Conservation (phyloP, 2,113 vertebrate genomes). For the Mugil cephalus region DNA sequence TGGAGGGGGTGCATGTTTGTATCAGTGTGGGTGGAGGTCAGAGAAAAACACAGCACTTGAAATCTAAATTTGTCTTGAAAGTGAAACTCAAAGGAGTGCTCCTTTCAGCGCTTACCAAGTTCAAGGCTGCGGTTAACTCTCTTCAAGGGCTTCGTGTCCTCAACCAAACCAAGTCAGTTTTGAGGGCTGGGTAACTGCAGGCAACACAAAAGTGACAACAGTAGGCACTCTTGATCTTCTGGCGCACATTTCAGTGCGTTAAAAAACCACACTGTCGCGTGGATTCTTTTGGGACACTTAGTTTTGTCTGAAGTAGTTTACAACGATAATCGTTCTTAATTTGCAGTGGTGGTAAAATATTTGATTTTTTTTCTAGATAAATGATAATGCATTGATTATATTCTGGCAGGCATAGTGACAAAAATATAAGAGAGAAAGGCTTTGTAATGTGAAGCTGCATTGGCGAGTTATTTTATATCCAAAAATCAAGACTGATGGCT, state of each 20-base stretch:
- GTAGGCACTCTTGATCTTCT: slow-evolving; percentile 4
- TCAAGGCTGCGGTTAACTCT: slow-evolving; percentile 14
- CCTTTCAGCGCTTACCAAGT: background rate
- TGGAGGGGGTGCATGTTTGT: background rate
- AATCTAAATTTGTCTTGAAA: slow-evolving; percentile 15
- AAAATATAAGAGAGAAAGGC: no score
- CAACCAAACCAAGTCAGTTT: slow-evolving; percentile 12
- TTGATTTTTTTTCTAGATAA: no score
- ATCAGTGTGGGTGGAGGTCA: background rate
- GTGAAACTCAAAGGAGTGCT: background rate
- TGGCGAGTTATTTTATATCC: no score
- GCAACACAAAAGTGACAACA: slow-evolving; percentile 27
- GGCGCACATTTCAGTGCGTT: background rate
- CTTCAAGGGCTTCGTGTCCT: slow-evolving; percentile 13
- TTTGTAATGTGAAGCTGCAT: no score
- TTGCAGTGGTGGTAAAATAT: no score
- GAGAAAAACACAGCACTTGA: background rate
- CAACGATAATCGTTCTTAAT: no score
- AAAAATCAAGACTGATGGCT: no score
- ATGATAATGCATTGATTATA: no score
- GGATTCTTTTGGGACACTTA: slow-evolving; percentile 17
- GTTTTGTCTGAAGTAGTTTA: background rate
- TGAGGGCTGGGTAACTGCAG: slow-evolving; percentile 10
- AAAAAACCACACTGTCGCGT: slow-evolving; percentile 6
- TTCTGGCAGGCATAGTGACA: no score